These are phyloP conservation scores for Tortricodes alternella DNA, from an alignment of 2,888 invertebrate species.

Conservation along the genomic window DNA sequence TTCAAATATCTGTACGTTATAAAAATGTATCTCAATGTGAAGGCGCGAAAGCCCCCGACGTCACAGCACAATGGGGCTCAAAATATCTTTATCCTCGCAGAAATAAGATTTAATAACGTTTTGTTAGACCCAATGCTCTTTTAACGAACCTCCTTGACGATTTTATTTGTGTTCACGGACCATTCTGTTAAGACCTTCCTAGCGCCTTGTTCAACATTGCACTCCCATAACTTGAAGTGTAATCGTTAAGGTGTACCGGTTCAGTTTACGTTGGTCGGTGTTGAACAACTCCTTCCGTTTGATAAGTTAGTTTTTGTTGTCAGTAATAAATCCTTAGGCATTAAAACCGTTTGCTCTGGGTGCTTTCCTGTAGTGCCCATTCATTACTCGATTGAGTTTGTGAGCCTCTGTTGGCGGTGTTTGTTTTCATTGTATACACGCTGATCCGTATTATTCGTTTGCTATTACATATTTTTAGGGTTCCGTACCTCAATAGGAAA, in stretches of 20 bases:
- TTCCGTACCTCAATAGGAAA: too few relatives aligned
- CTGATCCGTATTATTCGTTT: not conserved
- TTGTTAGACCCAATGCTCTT: constrained; percentile 70
- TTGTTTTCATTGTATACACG: constrained; percentile 1
- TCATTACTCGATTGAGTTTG: constrained; percentile 21
- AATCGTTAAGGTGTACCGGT: constrained; percentile 37
- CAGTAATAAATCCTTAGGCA: constrained; percentile 46
- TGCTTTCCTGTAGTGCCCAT: constrained; percentile 33
- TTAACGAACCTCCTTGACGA: constrained; percentile 63
- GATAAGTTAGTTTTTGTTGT: constrained; percentile 66
- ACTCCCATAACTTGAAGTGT: constrained; percentile 28
- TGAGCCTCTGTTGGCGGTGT: constrained; percentile 9
- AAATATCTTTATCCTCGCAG: constrained; percentile 57
- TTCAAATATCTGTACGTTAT: constrained; percentile 34
- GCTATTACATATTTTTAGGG: too few relatives aligned
- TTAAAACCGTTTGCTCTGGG: constrained; percentile 46
- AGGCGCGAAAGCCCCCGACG: constrained; percentile 50
- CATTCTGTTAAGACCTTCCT: constrained; percentile 44
- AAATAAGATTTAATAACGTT: constrained; percentile 78
- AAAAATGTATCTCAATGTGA: constrained; percentile 47
- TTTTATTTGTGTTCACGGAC: constrained; percentile 48
- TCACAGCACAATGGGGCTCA: constrained; percentile 46
- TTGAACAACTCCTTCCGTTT: constrained; percentile 57
- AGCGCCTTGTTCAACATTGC: constrained; percentile 30
- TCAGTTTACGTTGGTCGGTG: constrained; percentile 48